Evolutionary conservation across 1,140 invertebrate genomes (phyloP), one percentile per base, ranked within the genome.

Genomic region (Drosophila virilis): DNA sequence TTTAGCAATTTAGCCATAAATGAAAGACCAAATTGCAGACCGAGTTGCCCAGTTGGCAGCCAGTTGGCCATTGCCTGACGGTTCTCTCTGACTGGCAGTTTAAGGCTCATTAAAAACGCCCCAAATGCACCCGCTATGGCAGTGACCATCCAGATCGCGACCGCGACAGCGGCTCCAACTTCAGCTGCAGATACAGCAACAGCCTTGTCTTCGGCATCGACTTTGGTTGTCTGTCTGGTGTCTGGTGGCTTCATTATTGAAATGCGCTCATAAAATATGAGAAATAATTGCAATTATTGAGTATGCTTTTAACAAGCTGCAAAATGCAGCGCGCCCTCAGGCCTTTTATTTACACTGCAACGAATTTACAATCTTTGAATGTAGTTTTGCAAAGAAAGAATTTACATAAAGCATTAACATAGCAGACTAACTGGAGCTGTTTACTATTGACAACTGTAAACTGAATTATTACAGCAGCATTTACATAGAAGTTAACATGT

Each of bases 241-340:
- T 51, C 58, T 55, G 37, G 51, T 50, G 62, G 67, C 78, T 86
- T 86, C 82, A 86, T 86, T 86, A 86, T 78, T 78, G 72, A 78
- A 78, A 78, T 78, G 76, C 37, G 51, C 76, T 75, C 67, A 73
- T 78, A 78, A 78, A 86, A 86, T 88, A 86, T 86, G 84, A 83
- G 69, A 86, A 88, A 88, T 88, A 88, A 86, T 88, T 88, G 83
- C 83, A 82, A 86, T 88, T 86, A 83, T 88, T 88, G 83, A 82
- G 77, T 60, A 60, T 52, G 61, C 70, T 74, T 74, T 68, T 68
- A 74, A 77, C 66, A 75, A 78, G 55, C 61, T 61, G 59, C 67
- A 62, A 71, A 70, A 50, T 65, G 51, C 61, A 60, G 15, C 28
- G 13, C 54, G n/a, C 40, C 42, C 50, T 6, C 57, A 28, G 37